Evolutionary conservation across 1,140 invertebrate genomes (phyloP).

Genomic region (Steinernema khuongi): DNA sequence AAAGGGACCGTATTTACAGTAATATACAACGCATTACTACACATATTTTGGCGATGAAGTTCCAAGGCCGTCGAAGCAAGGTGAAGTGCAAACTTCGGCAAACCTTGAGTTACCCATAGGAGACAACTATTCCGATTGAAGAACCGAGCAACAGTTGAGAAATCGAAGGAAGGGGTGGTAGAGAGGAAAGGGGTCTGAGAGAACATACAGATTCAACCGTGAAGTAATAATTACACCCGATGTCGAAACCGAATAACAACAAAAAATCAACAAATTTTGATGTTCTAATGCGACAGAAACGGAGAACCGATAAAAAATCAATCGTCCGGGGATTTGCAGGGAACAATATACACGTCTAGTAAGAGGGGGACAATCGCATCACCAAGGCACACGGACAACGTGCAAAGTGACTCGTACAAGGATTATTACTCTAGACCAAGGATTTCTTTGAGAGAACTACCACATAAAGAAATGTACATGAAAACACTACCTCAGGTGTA

Average conservation of each 20-base stretch:
- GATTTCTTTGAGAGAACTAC: neutral
- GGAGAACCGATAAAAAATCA: neutral
- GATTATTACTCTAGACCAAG: neutral
- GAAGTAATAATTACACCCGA: conserved; percentile 17
- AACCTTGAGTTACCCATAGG: conserved; percentile 4
- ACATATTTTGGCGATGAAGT: neutral
- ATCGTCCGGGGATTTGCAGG: neutral
- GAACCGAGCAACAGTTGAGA: neutral
- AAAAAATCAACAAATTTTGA: conserved; percentile 7
- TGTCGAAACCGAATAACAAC: conserved; percentile 13
- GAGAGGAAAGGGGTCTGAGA: neutral
- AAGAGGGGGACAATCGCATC: neutral
- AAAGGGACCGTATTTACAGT: conserved; percentile 11
- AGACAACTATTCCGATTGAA: neutral
- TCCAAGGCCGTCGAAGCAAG: neutral
- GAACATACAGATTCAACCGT: neutral
- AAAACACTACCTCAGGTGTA: neutral
- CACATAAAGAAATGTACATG: neutral
- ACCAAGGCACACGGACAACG: conserved; percentile 6
- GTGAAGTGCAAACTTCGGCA: neutral
- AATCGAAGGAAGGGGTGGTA: neutral
- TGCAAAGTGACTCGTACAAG: neutral
- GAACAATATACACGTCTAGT: conserved; percentile 11
- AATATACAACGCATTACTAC: conserved; percentile 12
- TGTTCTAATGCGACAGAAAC: neutral